Evolutionary conservation across 1,140 invertebrate genomes (phyloP).

Genomic region (Cyphomyrmex costatus): DNA sequence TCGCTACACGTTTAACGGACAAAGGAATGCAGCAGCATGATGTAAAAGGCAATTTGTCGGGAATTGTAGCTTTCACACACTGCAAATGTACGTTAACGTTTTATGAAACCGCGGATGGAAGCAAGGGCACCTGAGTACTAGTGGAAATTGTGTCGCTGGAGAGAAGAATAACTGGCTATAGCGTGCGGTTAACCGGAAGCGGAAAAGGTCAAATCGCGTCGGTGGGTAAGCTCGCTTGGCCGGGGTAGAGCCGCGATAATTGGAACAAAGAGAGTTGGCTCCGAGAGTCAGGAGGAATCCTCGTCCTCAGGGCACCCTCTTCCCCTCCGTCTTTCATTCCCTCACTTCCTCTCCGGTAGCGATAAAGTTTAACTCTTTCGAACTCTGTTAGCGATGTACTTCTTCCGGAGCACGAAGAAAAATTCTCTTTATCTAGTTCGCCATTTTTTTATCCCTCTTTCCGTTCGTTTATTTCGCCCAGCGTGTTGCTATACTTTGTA

Average conservation of each 20-base stretch:
- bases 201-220: conserved; percentile 77
- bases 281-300: conserved; percentile 69
- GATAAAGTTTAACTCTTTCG: conserved; percentile 78
- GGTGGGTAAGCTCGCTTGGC: conserved; percentile 65
- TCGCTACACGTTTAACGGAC: conserved; percentile 40
- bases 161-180: conserved; percentile 71
- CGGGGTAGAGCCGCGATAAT: conserved; percentile 77
- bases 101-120: conserved; percentile 54
- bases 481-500: conserved; percentile 36
- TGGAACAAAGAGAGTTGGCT: conserved; percentile 79
- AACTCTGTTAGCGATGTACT: conserved; percentile 73
- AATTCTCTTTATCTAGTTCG: conserved; percentile 69
- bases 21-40: conserved; percentile 35
- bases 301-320: conserved; percentile 39
- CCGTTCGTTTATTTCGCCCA: conserved; percentile 25
- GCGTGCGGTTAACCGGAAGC: conserved; percentile 76
- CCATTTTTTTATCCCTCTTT: conserved; percentile 58
- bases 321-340: conserved; percentile 29
- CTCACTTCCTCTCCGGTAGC: conserved; percentile 43
- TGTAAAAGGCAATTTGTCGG: conserved; percentile 57
- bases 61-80: conserved; percentile 44
- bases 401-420: conserved; percentile 64
- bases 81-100: conserved; percentile 58
- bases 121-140: conserved; percentile 58
- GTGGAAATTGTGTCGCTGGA: conserved; percentile 68